phyloP scores from a whole-genome alignment of 2,113 vertebrate species.

The Hepsetus odoe region DNA sequence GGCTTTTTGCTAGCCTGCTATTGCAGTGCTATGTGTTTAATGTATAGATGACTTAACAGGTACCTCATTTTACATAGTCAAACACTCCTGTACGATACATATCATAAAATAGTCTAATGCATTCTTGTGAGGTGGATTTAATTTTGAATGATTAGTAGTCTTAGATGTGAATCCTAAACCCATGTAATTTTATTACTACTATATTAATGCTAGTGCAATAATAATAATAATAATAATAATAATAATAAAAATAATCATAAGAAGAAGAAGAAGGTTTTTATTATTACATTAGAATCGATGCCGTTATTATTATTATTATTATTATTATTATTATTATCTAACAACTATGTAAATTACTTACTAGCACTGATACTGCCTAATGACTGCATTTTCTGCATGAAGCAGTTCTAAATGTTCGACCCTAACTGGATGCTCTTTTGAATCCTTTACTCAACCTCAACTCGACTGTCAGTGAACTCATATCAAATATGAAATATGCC shows the following conservation, averaged over 20 bases:
- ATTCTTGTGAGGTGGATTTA: not conserved
- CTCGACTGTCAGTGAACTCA: conserved; percentile 45
- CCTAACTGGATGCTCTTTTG: conserved; percentile 43
- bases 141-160: not conserved
- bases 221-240: conserved; percentile 50
- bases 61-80: too few species aligned
- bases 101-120: not conserved
- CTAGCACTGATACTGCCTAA: too few species aligned
- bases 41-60: not conserved
- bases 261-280: not conserved
- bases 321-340: not conserved
- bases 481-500: conserved; percentile 58
- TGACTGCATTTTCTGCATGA: not conserved
- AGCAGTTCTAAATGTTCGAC: conserved; percentile 6
- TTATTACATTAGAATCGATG: too few species aligned
- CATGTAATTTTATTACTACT: not conserved
- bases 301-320: too few species aligned
- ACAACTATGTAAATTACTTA: too few species aligned
- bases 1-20: conserved; percentile 4
- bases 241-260: conserved; percentile 21
- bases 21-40: conserved; percentile 26
- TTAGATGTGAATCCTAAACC: too few species aligned
- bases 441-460: conserved; percentile 47
- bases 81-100: not conserved
- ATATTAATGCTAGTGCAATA: not conserved